These are phyloP conservation scores for Operophtera brumata DNA, from an alignment of 2,888 invertebrate genomes.

Conservation along the genomic window DNA sequence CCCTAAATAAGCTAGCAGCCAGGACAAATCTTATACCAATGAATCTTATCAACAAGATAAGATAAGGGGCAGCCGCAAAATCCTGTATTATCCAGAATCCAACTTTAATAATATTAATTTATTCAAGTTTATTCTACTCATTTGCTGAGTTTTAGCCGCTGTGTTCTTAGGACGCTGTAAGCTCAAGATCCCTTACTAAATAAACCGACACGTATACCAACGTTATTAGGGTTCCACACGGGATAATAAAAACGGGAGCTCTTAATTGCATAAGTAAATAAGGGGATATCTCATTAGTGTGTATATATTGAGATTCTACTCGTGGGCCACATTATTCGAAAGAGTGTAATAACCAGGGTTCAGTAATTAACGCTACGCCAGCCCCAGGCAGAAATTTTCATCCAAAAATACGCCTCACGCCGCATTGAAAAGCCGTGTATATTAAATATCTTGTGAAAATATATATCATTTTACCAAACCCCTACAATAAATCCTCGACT, in stretches of 20 bases:
- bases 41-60: too few relatives aligned
- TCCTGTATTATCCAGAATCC: background rate
- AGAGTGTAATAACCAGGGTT: background rate
- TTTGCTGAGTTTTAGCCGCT: conserved; percentile 8
- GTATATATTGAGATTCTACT: conserved; percentile 1
- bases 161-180: conserved; percentile 9
- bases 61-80: background rate
- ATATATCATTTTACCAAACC: too few relatives aligned
- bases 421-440: too few relatives aligned
- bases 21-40: too few relatives aligned
- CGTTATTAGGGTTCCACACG: conserved; percentile 9
- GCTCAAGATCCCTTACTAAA: conserved; percentile 8
- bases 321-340: background rate
- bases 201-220: conserved; percentile 5
- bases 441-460: too few relatives aligned
- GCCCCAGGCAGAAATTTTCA: too few relatives aligned
- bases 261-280: conserved; percentile 9
- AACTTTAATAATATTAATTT: background rate
- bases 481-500: too few relatives aligned
- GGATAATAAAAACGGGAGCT: conserved; percentile 12
- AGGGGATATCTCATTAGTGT: conserved; percentile 5
- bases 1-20: too few relatives aligned
- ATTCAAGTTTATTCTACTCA: conserved; percentile 3
- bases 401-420: too few relatives aligned
- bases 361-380: too few relatives aligned